Evolutionary conservation across 2,113 vertebrate genomes (phyloP).

Genomic region (Zapus hudsonius): DNA sequence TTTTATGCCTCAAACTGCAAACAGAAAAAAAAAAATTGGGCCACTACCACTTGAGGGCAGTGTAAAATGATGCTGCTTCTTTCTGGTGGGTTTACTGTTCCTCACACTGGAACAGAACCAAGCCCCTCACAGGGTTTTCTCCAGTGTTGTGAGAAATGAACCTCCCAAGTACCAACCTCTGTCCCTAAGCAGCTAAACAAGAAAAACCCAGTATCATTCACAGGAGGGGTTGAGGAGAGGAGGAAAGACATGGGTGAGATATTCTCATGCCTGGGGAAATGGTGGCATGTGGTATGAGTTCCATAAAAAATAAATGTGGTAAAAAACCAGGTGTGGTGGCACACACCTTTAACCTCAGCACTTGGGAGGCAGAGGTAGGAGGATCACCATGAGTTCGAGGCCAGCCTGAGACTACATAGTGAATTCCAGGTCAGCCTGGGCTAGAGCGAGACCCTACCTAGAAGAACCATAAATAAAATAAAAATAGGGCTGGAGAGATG

Average conservation of each 20-base stretch:
- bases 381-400: too few relatives aligned
- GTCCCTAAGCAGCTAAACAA: slow-evolving; percentile 16
- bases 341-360: too few relatives aligned
- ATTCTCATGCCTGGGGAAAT: neutral
- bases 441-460: too few relatives aligned
- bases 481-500: too few relatives aligned
- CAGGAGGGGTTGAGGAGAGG: neutral
- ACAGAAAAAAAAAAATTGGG: slow-evolving; percentile 17
- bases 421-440: too few relatives aligned
- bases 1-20: slow-evolving; percentile 40
- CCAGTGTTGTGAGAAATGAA: slow-evolving; percentile 28
- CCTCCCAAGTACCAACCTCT: neutral
- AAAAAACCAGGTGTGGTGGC: neutral
- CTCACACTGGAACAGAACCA: slow-evolving; percentile 17
- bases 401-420: too few relatives aligned
- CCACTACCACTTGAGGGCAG: slow-evolving; percentile 76
- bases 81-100: slow-evolving; percentile 52
- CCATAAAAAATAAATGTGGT: slow-evolving; percentile 6
- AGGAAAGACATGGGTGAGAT: neutral
- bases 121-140: neutral
- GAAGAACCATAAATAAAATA: too few relatives aligned
- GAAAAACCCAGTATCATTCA: neutral
- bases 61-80: slow-evolving; percentile 31
- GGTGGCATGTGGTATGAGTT: neutral
- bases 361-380: too few relatives aligned